These are phyloP conservation scores for Lypha dubia DNA, from an alignment of 2,888 invertebrate species.

Conservation along the genomic window DNA sequence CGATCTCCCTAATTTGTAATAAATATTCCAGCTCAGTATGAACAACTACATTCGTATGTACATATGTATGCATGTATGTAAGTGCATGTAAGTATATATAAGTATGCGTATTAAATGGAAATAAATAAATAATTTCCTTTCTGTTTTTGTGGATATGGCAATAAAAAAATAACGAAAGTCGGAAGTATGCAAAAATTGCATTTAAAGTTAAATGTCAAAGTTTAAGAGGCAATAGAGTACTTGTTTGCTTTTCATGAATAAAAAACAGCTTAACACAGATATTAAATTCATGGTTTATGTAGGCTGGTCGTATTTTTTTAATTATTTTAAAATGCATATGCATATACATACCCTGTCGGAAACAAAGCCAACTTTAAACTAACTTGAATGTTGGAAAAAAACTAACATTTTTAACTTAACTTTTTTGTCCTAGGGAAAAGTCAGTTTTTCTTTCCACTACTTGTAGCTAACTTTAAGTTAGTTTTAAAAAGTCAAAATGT, in stretches of 20 bases:
- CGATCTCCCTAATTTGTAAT: no score
- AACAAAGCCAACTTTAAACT: no score
- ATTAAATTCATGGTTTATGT: neutral
- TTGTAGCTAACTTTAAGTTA: no score
- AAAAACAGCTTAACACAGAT: constrained; percentile 2
- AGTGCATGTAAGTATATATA: no score
- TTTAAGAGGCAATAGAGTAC: constrained; percentile 29
- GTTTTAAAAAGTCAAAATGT: no score
- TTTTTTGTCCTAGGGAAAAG: no score
- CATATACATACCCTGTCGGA: no score
- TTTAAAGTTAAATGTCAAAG: constrained; percentile 40
- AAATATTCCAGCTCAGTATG: neutral
- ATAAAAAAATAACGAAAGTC: constrained; percentile 19
- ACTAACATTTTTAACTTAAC: no score
- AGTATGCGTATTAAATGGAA: constrained; percentile 15
- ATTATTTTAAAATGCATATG: no score
- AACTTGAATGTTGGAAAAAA: no score
- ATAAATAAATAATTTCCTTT: constrained; percentile 27
- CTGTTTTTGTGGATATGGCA: neutral
- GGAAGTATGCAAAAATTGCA: constrained; percentile 18
- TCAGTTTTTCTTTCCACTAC: no score
- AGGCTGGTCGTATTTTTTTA: neutral
- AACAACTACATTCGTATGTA: neutral
- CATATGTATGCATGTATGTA: neutral
- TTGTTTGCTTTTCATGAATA: constrained; percentile 11